A percentile compares a stretch with the other conserved stretches of the same genome.
These are phyloP conservation scores for Chelon auratus DNA, from an alignment of 2,797 vertebrate species.

Conservation along the genomic window DNA sequence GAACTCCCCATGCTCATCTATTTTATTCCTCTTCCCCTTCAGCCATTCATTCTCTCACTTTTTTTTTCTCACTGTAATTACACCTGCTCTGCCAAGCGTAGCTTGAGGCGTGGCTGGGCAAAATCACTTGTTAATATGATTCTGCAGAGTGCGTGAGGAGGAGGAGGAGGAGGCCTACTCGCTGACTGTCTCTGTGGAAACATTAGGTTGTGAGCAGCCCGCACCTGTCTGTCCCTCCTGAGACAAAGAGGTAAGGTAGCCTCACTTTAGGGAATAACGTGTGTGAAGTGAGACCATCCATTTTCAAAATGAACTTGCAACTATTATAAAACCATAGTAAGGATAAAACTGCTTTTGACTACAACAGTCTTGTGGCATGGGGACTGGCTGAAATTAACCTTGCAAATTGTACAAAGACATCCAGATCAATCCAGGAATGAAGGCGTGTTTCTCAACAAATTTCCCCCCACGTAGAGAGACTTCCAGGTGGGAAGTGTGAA, in stretches of 20 bases:
- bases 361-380: constrained; percentile 8
- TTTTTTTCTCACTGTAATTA: constrained; percentile 71
- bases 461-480: constrained; percentile 38
- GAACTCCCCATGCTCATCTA: constrained; percentile 45
- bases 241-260: constrained; percentile 61
- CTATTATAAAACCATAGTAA: constrained; percentile 48
- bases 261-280: constrained; percentile 57
- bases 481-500: constrained; percentile 42
- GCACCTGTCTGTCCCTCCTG: constrained; percentile 70
- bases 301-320: constrained; percentile 61
- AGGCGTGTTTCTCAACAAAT: constrained; percentile 32
- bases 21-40: constrained; percentile 54
- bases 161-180: constrained; percentile 79
- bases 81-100: constrained; percentile 79
- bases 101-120: constrained; percentile 75
- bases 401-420: background rate
- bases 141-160: constrained; percentile 75
- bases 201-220: constrained; percentile 79
- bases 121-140: constrained; percentile 81
- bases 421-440: background rate
- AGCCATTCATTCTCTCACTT: constrained; percentile 43
- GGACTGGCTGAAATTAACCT: constrained; percentile 14
- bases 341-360: constrained; percentile 31
- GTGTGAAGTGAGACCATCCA: constrained; percentile 51
- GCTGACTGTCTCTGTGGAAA: constrained; percentile 87